Percentiles rank a stretch among this genome's conserved stretches.
These are phyloP conservation scores for Caenorhabditis drosophilae DNA, from an alignment of 2,888 invertebrate genomes.

Conservation along the genomic window DNA sequence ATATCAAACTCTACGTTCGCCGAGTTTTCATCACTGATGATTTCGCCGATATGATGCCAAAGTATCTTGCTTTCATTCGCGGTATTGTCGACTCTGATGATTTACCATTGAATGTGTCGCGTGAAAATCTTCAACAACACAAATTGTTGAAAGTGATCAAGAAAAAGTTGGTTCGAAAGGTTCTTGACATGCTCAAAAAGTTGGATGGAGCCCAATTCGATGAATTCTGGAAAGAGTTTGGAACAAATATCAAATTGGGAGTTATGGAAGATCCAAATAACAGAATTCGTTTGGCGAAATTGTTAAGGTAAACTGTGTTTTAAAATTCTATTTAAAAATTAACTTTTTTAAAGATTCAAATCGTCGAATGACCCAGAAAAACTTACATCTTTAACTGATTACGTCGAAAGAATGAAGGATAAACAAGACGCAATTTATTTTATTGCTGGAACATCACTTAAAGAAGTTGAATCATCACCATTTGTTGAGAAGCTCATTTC, in stretches of 20 bases:
- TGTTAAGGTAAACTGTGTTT: constrained; percentile 77
- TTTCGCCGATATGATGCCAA: constrained; percentile 99
- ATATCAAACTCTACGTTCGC: constrained; percentile 82
- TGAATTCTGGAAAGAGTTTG: constrained; percentile 98
- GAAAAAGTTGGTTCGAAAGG: constrained; percentile 94
- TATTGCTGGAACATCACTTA: constrained; percentile 86
- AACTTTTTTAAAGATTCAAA: too few species aligned
- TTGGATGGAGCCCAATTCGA: constrained; percentile 86
- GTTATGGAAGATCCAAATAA: constrained; percentile 97
- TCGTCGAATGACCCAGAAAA: constrained; percentile 76
- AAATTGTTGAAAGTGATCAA: constrained; percentile 98
- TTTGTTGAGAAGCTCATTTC: constrained; percentile 91
- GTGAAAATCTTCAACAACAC: constrained; percentile 97
- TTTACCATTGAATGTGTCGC: constrained; percentile 93
- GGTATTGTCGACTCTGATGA: constrained; percentile 99
- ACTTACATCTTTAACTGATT: constrained; percentile 82
- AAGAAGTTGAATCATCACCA: constrained; percentile 81
- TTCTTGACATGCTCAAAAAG: constrained; percentile 83
- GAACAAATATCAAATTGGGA: constrained; percentile 94
- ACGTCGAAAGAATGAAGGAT: constrained; percentile 91
- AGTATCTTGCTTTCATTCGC: constrained; percentile 90
- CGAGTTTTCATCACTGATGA: constrained; percentile 99
- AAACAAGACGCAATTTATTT: constrained; percentile 94
- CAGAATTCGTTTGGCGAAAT: constrained; percentile 90
- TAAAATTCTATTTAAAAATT: neutral